These are phyloP conservation scores for Mormyrus hasselquistii DNA, from an alignment of 2,797 vertebrate genomes.

Conservation along the genomic window DNA sequence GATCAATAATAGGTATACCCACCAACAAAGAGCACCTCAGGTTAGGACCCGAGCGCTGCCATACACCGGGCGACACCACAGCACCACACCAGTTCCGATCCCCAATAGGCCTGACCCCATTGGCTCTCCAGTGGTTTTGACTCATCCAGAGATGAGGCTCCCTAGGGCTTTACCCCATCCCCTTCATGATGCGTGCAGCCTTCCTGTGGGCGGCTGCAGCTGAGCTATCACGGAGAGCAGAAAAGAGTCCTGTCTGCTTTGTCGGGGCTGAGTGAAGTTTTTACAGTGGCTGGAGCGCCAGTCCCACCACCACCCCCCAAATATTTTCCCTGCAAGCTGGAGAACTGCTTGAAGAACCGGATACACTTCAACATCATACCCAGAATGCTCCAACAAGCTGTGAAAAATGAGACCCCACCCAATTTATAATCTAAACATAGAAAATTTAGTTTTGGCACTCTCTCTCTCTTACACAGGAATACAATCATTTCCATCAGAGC, in stretches of 20 bases:
- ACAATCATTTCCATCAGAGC: slow-evolving; percentile 16
- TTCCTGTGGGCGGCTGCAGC: neutral
- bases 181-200: neutral
- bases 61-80: neutral
- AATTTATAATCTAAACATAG: neutral
- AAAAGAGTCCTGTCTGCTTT: neutral
- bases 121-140: neutral
- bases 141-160: neutral
- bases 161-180: neutral
- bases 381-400: neutral
- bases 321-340: neutral
- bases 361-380: neutral
- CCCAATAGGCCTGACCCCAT: neutral
- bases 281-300: neutral
- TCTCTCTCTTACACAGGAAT: neutral
- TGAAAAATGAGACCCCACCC: neutral
- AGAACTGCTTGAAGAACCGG: neutral
- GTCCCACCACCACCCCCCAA: neutral
- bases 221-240: neutral
- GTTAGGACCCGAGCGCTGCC: neutral
- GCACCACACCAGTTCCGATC: neutral
- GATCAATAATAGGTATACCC: neutral
- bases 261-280: neutral
- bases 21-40: neutral
- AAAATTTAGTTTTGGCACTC: neutral